Base-by-base conservation (phyloP, 1,140 invertebrate genomes). In the Bombus sylvicola region DNA sequence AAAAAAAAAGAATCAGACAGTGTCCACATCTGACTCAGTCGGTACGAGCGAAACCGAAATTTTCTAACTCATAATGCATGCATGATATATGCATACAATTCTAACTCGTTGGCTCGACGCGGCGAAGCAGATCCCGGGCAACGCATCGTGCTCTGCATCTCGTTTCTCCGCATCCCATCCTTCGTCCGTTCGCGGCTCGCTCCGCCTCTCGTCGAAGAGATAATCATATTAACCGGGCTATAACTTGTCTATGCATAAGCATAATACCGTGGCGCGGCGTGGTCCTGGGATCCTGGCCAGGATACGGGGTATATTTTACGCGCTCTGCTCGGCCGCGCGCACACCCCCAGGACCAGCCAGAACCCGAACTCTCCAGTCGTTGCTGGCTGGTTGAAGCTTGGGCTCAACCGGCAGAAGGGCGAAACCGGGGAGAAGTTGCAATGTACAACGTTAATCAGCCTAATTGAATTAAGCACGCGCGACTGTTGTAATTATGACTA, bases 401-500 rank as follows among this genome's bases (percentile, higher is more conserved):
- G 43, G 39, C 62, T 66, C 37, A 41, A 53, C 18, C 64, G 82
- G 78, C 86, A 86, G 86, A 78, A 86, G 83, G 81, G 89, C 78
- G 86, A 86, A 87, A 71, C 62, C 73, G 62, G 87, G 80, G 88
- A 83, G 91, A 88, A 92, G 92, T 90, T 93, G 93, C 94, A 94
- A 89, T 92, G 92, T 92, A 93, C 93, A 92, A 93, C 94, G 93
- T 95, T 95, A 95, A 95, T 95, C 94, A 95, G 93, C 83, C 92
- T 95, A 95, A 95, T 95, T 95, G 93, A 95, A 95, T 95, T 94
- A 95, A 93, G 93, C 92, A 94, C 93, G 92, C 94, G 92, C 94
- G 94, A 94, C 94, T 94, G 93, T 94, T 95, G 94, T 94, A 95
- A 95, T 95, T 95, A 95, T 95, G 94, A 95, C 94, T 95, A 95